Conservation (phyloP, 2,888 invertebrate species). For the Podabrus alpinus region DNA sequence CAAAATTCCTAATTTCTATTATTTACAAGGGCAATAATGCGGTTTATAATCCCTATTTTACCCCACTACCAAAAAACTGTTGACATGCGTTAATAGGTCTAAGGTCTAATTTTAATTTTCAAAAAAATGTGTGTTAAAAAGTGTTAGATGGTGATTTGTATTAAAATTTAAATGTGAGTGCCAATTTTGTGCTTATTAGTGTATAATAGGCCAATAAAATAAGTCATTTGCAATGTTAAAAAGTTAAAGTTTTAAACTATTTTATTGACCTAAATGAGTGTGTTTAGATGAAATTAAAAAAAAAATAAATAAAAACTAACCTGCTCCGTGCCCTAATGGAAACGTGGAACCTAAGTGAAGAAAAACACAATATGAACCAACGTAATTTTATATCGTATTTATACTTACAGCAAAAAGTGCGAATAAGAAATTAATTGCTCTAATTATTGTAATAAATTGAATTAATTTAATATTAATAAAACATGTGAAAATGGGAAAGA, state of each 20-base stretch:
- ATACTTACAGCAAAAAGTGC: background rate
- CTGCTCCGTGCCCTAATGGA: slow-evolving; percentile 28
- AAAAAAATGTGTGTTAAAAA: background rate
- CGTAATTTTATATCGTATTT: slow-evolving; percentile 4
- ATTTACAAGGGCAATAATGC: background rate
- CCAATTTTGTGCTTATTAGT: background rate
- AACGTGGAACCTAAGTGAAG: slow-evolving; percentile 28
- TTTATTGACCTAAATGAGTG: background rate
- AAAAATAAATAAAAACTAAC: slow-evolving; percentile 24
- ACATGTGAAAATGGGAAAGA: slow-evolving; percentile 20
- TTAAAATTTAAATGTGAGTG: slow-evolving; percentile 1
- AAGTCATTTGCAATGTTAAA: background rate
- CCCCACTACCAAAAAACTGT: background rate
- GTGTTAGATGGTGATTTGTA: background rate
- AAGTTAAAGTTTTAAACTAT: background rate
- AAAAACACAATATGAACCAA: slow-evolving; percentile 26
- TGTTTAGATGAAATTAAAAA: background rate
- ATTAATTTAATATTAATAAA: slow-evolving; percentile 19
- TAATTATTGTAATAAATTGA: slow-evolving; percentile 2
- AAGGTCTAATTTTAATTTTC: background rate
- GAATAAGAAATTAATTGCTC: slow-evolving; percentile 7
- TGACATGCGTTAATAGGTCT: background rate
- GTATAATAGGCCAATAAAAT: background rate
- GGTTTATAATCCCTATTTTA: background rate
- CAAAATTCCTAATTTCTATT: background rate